Evolutionary conservation across 2,113 vertebrate species (phyloP).

Genomic region (Polypterus bichir): DNA sequence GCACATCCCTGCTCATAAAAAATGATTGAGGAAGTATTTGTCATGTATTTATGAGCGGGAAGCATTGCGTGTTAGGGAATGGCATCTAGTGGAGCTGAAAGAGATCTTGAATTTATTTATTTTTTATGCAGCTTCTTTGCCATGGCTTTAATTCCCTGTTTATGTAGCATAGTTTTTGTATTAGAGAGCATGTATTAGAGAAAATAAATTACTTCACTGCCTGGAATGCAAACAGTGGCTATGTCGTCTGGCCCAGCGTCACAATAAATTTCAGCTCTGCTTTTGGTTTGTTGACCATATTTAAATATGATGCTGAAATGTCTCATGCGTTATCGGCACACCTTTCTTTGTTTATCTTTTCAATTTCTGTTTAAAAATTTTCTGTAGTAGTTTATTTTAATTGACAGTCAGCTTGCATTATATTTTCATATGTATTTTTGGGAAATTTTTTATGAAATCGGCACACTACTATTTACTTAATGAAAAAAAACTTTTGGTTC

Average conservation of each 20-base stretch:
- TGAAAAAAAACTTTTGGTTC: too few relatives aligned
- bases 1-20: slow-evolving; percentile 98
- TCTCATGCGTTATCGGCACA: too few relatives aligned
- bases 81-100: slow-evolving; percentile 74
- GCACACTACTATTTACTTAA: too few relatives aligned
- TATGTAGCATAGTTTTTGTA: slow-evolving; percentile 44
- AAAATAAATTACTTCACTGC: slow-evolving; percentile 40
- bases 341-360: too few relatives aligned
- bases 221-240: slow-evolving; percentile 40
- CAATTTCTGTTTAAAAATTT: too few relatives aligned
- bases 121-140: slow-evolving; percentile 45
- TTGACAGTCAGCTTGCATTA: not conserved
- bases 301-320: too few relatives aligned
- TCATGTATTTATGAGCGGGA: slow-evolving; percentile 96
- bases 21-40: slow-evolving; percentile 98
- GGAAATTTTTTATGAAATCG: slow-evolving; percentile 15
- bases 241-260: slow-evolving; percentile 27
- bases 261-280: slow-evolving; percentile 1
- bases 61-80: slow-evolving; percentile 85
- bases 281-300: too few relatives aligned
- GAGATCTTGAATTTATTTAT: slow-evolving; percentile 58
- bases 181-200: slow-evolving; percentile 10
- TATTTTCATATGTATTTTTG: slow-evolving; percentile 16
- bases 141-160: slow-evolving; percentile 54
- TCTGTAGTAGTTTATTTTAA: not conserved